Evolutionary conservation across 2,113 vertebrate species (phyloP), one percentile per base, ranked within the genome.

Genomic region (Triplophysa siluroides): DNA sequence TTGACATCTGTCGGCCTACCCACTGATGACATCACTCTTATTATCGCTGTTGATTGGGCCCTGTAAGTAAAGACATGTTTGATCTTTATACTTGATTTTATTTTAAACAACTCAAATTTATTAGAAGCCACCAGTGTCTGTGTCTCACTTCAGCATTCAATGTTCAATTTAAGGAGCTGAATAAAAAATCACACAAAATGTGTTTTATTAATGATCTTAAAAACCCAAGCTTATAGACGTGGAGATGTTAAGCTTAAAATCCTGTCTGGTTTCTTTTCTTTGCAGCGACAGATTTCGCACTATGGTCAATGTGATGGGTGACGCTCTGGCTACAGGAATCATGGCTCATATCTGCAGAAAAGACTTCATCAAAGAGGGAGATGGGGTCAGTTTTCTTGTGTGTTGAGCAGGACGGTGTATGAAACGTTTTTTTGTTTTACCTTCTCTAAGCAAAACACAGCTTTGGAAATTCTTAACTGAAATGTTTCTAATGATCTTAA

Each of bases 331-430:
- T 1, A 96, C 97, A 0, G 97, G 97, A 73, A 98, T 99, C 89
- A 99, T 99, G 96, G 97, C 97, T 7, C 97, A 99, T 81, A 91
- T 99, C 91, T 98, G 96, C 92, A 91, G 97, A 83, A 99, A 98
- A 89, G 97, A 99, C 86, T 99, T 99, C 47, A 91, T 95, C 83
- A 94, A 94, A 86, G 94, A 96, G 1, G 93, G 92, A 52, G 90
- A 95, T 0, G 95, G 96, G 94, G 97, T 99, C 83, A 91, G 89
- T 62, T 58, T 16, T 38, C 13, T 14, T n/a, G 8, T 56, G 18
- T n/a, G 54, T 56, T 56, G 2, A 18, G 50, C 5, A 5, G 14
- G 6, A 4, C 16, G 16, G 1, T 5, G 14, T 6, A 54, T 18
- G 3, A 14, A 52, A 52, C 2, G 14, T 14, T 12, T 45, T 45